Evolutionary conservation across 1,140 invertebrate genomes (phyloP), one percentile per base, ranked within the genome.

Genomic region (Solenopsis invicta): DNA sequence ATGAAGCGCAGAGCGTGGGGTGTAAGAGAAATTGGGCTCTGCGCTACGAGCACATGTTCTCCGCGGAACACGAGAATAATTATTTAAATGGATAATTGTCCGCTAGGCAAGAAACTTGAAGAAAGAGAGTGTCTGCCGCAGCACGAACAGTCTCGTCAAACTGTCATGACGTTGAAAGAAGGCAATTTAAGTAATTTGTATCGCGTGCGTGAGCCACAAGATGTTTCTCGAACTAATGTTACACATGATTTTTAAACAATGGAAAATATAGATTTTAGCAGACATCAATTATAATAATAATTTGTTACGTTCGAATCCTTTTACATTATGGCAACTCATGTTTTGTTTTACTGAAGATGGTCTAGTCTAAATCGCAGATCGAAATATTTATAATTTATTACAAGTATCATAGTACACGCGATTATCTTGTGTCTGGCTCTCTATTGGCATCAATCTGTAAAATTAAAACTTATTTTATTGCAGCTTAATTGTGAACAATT

Each of bases 31-130:
- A 87, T 64, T 82, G 50, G 61, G 10, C 5, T 21, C 16, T 48
- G 29, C 21, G n/a, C 48, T 52, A 24, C 52, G 41, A 48, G 48
- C 50, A 24, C 18, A 66, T 48, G 48, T 66, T 29, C 34, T 48
- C 3, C 54, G 48, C 13, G 34, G 18, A 34, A 37, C 37, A 50
- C 69, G 41, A 34, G 56, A 29, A 85, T 84, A 74, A 84, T 48
- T 45, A 84, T 84, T 84, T 84, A 84, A 84, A 75, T 74, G 80
- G 54, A 84, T 84, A 84, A 84, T 84, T 84, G 80, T 29, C 69
- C 41, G 41, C 37, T 75, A 84, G 69, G n/a, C 18, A 56, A 48
- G 54, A 75, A 24, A 13, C 12, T 10, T 10, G 41, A 62, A 61
- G 69, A 61, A 72, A 29, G 54, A 61, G 45, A 56, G 24, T 61